Base-by-base conservation (phyloP, 53 echinoderm and acorn worm species). In the Paelopatides confundens region DNA sequence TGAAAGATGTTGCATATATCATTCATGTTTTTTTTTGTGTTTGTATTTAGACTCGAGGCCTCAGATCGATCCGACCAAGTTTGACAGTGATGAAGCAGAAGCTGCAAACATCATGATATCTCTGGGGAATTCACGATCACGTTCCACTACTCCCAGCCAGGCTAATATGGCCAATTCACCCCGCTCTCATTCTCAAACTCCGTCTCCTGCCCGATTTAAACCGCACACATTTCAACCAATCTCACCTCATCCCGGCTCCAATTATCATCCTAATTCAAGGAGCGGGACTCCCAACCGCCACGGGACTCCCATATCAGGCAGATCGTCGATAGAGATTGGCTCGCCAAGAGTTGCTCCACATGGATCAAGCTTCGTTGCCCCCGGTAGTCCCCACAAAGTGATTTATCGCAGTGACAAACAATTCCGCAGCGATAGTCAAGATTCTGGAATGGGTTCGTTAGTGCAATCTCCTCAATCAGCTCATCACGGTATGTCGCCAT, bases 71-170 rank as follows among this genome's bases (percentile, higher is more conserved):
- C 88, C 93, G 24, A 90, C 95, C 28, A 97, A 93, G 88, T 97
- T 97, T 93, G 97, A 97, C 89, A 97, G 93, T 88, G 97, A 97
- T 48, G 97, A 97, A 81, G 92, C 95, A 0, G 96, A 97, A 85
- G 93, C 97, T 3, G 97, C 97, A 50, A 95, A 93, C 85, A 95
- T 97, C 66, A 88, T 97, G 31, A 90, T 97, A 12, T 95, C 95
- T 9, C 70, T 97, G 35, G 97, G 95, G 35, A 95, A 92, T 89
- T 97, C 97, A 21, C 81, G 97, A 43, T 97, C 97, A 13, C 92
- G 93, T 24, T 95, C 97, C 33, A 93, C 97, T 82, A 89, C 92
- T 27, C 94, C 94, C 31, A 91, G 89, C 49, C 92, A 88, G 58
- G 90, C 90, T 21, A 88, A 93, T 30, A 89, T 92, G 30, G 91